phyloP scores from a whole-genome alignment of 2,888 invertebrate genomes.

The Apeira syringaria region DNA sequence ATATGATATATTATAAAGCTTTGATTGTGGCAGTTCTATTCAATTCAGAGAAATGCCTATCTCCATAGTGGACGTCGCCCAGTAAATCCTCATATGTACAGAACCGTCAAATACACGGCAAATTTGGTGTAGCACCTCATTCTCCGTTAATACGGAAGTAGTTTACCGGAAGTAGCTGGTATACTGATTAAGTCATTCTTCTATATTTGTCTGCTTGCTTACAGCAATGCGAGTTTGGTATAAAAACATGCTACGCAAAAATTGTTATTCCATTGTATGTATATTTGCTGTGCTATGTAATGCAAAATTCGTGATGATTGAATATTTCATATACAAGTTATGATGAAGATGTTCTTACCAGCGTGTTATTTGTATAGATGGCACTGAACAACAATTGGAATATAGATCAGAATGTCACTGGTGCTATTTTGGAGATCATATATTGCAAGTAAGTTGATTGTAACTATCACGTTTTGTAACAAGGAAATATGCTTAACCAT shows the following conservation, averaged over 20 bases:
- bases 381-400: neutral
- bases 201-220: neutral
- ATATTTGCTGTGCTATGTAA: neutral
- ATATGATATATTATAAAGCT: too few species aligned
- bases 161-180: too few species aligned
- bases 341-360: neutral
- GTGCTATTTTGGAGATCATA: slow-evolving; percentile 9
- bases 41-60: too few species aligned
- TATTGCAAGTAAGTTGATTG: slow-evolving; percentile 17
- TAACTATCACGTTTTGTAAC: neutral
- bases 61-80: too few species aligned
- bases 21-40: too few species aligned
- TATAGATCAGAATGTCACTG: neutral
- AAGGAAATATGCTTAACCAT: too few species aligned
- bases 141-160: too few species aligned
- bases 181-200: too few species aligned
- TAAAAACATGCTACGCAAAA: neutral
- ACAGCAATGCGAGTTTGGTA: neutral
- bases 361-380: slow-evolving; percentile 4
- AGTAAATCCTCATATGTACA: too few species aligned
- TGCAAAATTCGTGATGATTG: neutral
- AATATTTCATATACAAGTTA: neutral
- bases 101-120: too few species aligned
- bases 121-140: too few species aligned
- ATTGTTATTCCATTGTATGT: neutral